Evolutionary conservation across 2,113 vertebrate species (phyloP).

Genomic region (Dicaeum eximium): DNA sequence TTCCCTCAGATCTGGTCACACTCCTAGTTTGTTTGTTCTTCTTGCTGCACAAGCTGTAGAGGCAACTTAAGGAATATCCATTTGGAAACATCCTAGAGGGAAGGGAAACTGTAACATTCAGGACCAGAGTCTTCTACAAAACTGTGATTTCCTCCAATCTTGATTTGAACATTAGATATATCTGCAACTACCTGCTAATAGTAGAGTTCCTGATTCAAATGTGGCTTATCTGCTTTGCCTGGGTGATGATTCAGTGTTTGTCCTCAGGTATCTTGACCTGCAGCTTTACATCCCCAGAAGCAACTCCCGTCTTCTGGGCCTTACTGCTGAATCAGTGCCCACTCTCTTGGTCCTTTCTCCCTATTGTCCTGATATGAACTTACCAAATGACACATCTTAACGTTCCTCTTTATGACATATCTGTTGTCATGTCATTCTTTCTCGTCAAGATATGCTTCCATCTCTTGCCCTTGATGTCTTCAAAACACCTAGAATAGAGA

Average conservation of each 20-base stretch:
- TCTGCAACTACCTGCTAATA: neutral
- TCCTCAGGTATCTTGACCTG: neutral
- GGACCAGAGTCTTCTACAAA: neutral
- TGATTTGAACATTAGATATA: neutral
- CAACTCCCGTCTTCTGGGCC: neutral
- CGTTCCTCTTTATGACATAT: neutral
- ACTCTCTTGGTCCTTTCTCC: neutral
- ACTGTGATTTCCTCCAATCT: neutral
- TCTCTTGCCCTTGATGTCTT: neutral
- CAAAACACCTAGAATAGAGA: constrained; percentile 10
- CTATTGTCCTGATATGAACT: neutral
- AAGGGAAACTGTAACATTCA: neutral
- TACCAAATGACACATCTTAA: neutral
- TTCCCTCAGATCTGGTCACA: neutral
- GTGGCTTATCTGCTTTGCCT: neutral
- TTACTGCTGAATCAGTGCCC: neutral
- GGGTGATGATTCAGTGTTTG: neutral
- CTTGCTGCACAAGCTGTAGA: neutral
- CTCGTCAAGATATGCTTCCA: neutral
- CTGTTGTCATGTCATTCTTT: neutral
- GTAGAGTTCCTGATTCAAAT: neutral
- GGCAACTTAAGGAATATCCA: neutral
- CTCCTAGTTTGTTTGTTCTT: neutral
- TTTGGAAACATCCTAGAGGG: neutral
- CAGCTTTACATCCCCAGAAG: neutral